Conservation (phyloP, 2,113 vertebrate genomes). For the Eleginops maclovinus region DNA sequence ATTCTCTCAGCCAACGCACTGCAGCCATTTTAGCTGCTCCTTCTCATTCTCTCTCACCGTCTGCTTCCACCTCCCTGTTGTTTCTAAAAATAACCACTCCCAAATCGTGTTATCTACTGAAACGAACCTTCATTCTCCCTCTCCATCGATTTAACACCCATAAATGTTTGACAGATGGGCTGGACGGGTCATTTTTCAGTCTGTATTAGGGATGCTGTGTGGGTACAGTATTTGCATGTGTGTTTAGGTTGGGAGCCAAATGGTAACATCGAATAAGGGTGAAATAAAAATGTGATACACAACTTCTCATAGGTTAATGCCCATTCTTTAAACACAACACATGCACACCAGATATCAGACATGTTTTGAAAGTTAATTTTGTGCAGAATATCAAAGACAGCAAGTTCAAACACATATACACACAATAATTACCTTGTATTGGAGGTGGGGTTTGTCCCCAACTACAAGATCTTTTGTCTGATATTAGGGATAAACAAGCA, state of each 20-base stretch:
- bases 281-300: constrained; percentile 12
- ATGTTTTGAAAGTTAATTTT: background rate
- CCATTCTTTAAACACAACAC: too few relatives aligned
- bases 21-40: constrained; percentile 18
- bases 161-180: constrained; percentile 43
- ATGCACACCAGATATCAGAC: background rate
- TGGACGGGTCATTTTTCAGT: constrained; percentile 39
- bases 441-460: background rate
- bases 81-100: constrained; percentile 51
- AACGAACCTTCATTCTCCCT: constrained; percentile 41
- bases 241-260: constrained; percentile 26
- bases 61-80: constrained; percentile 17
- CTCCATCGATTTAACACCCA: constrained; percentile 46
- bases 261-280: constrained; percentile 11
- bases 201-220: constrained; percentile 2
- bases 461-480: constrained; percentile 19
- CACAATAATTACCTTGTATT: background rate
- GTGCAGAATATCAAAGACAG: background rate
- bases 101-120: constrained; percentile 54
- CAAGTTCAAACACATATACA: background rate
- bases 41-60: constrained; percentile 1
- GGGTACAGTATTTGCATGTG: background rate
- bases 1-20: constrained; percentile 7
- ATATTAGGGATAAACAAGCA: constrained; percentile 26
- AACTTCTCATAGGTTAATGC: constrained; percentile 1